These are phyloP conservation scores for Hyperoodon ampullatus DNA, from an alignment of 2,113 vertebrate species.

Conservation along the genomic window DNA sequence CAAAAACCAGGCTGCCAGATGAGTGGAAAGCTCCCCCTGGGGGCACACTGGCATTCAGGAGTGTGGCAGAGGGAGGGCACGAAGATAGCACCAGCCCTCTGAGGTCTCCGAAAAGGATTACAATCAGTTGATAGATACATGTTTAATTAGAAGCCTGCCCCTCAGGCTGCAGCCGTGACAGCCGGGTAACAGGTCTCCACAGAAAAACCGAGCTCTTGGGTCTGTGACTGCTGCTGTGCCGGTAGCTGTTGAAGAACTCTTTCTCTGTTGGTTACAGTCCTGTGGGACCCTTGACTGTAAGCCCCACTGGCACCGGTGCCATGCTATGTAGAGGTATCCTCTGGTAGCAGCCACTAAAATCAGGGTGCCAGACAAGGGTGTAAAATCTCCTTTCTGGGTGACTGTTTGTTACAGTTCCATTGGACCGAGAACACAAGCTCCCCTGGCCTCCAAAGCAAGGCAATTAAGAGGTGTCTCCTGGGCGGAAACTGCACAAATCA, in stretches of 20 bases:
- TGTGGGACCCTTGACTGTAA: background rate
- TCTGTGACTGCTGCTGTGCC: background rate
- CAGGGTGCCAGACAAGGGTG: background rate
- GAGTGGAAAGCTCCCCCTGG: background rate
- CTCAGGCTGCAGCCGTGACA: background rate
- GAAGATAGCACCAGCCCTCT: background rate
- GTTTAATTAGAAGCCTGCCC: background rate
- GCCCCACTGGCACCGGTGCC: background rate
- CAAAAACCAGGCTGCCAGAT: background rate
- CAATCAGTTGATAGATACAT: background rate
- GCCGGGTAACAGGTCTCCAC: background rate
- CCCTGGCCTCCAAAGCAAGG: background rate
- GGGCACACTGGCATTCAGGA: background rate
- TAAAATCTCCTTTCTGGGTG: background rate
- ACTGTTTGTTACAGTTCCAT: background rate
- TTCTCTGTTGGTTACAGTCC: background rate
- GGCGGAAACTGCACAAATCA: background rate
- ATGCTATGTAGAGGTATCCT: background rate
- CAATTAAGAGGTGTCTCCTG: background rate
- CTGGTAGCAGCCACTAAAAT: background rate
- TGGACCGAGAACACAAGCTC: background rate
- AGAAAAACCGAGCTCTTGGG: background rate
- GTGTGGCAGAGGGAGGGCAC: background rate
- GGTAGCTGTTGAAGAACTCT: background rate
- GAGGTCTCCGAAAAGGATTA: background rate